These are phyloP conservation scores for Delia radicum DNA, from an alignment of 1,140 invertebrate species.

Conservation along the genomic window DNA sequence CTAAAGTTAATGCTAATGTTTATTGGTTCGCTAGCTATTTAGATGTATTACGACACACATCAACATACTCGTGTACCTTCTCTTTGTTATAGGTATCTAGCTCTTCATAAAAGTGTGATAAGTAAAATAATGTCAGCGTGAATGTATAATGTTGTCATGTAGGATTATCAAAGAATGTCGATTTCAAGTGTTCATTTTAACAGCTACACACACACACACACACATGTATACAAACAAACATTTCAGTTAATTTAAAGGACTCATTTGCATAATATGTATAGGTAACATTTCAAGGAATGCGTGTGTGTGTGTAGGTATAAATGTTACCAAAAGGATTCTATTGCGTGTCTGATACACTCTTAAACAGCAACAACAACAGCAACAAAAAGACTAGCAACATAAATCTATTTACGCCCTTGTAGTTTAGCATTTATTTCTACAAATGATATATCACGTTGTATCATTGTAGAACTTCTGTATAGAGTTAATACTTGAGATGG, in stretches of 20 bases:
- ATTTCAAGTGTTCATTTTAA: neutral
- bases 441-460: neutral
- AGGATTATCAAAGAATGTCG: neutral
- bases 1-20: neutral
- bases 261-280: neutral
- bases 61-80: too few species aligned
- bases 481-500: too few species aligned
- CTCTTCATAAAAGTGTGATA: neutral
- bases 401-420: neutral
- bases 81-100: too few species aligned
- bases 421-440: neutral
- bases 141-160: neutral
- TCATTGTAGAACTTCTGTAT: too few species aligned
- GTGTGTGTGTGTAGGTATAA: too few species aligned
- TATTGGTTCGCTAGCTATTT: neutral
- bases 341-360: neutral
- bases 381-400: neutral
- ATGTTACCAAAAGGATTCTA: neutral
- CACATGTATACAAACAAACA: too few species aligned
- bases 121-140: neutral
- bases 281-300: too few species aligned
- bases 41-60: neutral
- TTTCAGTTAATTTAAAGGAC: neutral
- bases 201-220: too few species aligned
- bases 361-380: neutral